Evolutionary conservation across 2,797 vertebrate species (phyloP).

Genomic region (Microcaecilia unicolor): DNA sequence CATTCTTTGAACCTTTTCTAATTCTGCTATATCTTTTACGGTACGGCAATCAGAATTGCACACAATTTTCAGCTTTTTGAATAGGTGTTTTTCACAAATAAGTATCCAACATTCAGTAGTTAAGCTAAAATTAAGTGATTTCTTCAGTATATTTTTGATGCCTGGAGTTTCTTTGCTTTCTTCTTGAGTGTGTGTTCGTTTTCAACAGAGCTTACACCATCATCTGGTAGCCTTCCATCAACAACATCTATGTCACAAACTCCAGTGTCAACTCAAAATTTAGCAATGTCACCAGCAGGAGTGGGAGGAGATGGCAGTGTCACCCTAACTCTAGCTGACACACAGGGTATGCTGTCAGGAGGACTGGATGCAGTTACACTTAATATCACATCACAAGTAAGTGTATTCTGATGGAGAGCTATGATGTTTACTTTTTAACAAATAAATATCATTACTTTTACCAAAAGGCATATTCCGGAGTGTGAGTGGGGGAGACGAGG

Average conservation of each 20-base stretch:
- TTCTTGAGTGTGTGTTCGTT: neutral
- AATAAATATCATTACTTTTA: neutral
- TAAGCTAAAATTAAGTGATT: too few species aligned
- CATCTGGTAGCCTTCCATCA: slow-evolving; percentile 65
- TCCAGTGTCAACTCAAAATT: slow-evolving; percentile 64
- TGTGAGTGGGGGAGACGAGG: too few species aligned
- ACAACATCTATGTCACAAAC: slow-evolving; percentile 71
- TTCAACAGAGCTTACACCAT: slow-evolving; percentile 45
- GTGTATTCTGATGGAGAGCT: slow-evolving; percentile 19
- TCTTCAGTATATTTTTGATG: too few species aligned
- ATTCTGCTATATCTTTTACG: too few species aligned
- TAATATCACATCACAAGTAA: slow-evolving; percentile 73
- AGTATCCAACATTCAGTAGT: too few species aligned
- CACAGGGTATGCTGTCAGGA: slow-evolving; percentile 78
- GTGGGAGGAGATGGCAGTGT: slow-evolving; percentile 80
- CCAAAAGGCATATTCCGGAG: neutral
- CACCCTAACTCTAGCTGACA: slow-evolving; percentile 85
- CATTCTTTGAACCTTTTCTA: too few species aligned
- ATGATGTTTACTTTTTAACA: neutral
- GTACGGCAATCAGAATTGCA: too few species aligned
- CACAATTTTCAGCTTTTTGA: too few species aligned
- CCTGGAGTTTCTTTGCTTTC: neutral
- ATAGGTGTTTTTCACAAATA: too few species aligned
- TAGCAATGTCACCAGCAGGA: slow-evolving; percentile 84
- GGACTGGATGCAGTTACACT: slow-evolving; percentile 82